Evolutionary conservation across 2,888 invertebrate genomes (phyloP), one percentile per base, ranked within the genome.

Genomic region (Neelides folsomi): DNA sequence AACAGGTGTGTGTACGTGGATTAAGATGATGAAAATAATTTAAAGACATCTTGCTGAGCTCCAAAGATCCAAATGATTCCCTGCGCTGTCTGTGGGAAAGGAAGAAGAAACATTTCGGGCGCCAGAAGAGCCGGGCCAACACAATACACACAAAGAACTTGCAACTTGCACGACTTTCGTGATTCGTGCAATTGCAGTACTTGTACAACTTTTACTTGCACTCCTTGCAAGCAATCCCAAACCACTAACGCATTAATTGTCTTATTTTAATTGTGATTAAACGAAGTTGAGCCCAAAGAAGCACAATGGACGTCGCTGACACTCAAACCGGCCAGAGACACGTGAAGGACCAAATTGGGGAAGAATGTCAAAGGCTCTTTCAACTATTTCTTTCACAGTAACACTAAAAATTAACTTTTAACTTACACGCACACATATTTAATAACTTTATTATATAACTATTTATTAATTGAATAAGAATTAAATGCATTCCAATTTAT

Each of bases 321-420:
- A 74, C 79, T 53, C 81, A 81, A 70, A 76, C 78, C 55, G 83
- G 82, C 34, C 83, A 82, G 69, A 73, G 76, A 57, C 82, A 81
- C 66, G 84, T 89, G 1, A 83, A 82, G 68, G 95, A 97, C 72
- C 88, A 89, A 68, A 83, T 97, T 63, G 94, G 92, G 61, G 79
- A 87, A 38, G 79, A 92, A 53, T 90, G 90, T 69, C 95, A 95
- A 71, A 93, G 93, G 71, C 75, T 94, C 40, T 97, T 97, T 71
- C 90, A 93, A 69, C 92, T 90, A 71, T 97, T 97, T 68, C 76
- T 97, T 20, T 88, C 92, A 71, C 93, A 90, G 89, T 94, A 71
- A 78, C 81, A 77, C 38, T 45, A n/a, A 27, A 19, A 15, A 1
- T 36, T 35, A 16, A 47, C 18, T 27, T 54, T 38, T 43, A 37